Conservation (phyloP, 2,113 vertebrate genomes). For the Sminthopsis crassicaudata region DNA sequence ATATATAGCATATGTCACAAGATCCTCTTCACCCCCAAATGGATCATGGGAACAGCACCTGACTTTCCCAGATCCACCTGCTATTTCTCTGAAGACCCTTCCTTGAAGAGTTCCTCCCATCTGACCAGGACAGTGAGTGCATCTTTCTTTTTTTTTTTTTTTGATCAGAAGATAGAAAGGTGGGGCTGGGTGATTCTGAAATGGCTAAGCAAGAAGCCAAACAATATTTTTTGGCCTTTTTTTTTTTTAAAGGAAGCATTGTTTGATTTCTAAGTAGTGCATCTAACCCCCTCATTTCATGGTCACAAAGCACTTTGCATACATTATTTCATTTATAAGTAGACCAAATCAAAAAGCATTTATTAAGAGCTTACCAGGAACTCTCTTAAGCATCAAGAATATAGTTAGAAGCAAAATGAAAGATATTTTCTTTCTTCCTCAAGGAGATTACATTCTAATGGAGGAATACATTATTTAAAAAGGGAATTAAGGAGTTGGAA, state of each 20-base stretch:
- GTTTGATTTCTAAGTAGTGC: neutral
- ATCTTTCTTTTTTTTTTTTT: neutral
- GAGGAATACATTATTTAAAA: neutral
- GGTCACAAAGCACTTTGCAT: neutral
- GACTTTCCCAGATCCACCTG: neutral
- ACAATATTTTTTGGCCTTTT: neutral
- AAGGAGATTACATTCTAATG: neutral
- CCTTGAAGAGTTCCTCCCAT: neutral
- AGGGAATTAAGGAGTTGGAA: neutral
- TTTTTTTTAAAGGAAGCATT: neutral
- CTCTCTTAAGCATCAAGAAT: neutral
- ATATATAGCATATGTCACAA: neutral
- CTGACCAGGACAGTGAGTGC: neutral
- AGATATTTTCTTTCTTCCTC: neutral
- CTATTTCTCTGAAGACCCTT: neutral
- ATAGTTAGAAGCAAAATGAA: no score
- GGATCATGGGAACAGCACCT: neutral
- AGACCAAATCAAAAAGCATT: neutral
- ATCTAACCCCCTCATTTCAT: neutral
- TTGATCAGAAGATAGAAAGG: neutral
- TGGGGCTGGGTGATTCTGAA: neutral
- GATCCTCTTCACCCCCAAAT: neutral
- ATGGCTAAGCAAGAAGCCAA: neutral
- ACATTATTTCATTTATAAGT: neutral
- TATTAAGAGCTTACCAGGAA: neutral